Percentiles rank a stretch among this genome's conserved stretches.
phyloP scores from a whole-genome alignment of 1,140 invertebrate genomes.

The Heliconius eleuchia region DNA sequence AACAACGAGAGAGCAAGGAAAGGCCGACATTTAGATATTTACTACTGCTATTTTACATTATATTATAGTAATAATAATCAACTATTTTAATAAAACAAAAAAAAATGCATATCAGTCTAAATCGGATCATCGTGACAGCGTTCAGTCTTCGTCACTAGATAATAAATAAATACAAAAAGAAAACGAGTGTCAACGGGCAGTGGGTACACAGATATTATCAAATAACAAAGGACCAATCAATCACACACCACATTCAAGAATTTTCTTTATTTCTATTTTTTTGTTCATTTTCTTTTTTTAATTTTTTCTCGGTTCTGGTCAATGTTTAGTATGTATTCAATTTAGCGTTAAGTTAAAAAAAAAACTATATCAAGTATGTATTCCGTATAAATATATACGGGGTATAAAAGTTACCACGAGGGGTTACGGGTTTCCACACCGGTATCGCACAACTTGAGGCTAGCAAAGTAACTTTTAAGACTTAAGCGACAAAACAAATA shows the following conservation, averaged over 20 bases:
- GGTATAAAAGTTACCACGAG: too few relatives aligned
- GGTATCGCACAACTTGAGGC: conserved; percentile 48
- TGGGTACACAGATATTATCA: conserved; percentile 14
- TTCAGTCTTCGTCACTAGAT: conserved; percentile 45
- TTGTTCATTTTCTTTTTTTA: conserved; percentile 47
- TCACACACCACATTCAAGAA: conserved; percentile 78
- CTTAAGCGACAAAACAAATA: conserved; percentile 74
- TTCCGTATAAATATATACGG: conserved; percentile 44
- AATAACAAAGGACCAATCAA: conserved; percentile 66
- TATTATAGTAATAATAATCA: conserved; percentile 42
- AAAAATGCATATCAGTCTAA: conserved; percentile 49
- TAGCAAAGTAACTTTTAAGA: conserved; percentile 58
- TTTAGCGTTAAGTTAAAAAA: conserved; percentile 69
- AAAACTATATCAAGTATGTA: conserved; percentile 70
- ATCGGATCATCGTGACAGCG: conserved; percentile 37
- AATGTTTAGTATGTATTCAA: conserved; percentile 60
- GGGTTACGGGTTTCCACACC: conserved; percentile 43
- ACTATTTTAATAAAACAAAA: conserved; percentile 51
- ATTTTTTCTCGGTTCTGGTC: conserved; percentile 57
- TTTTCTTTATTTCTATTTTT: conserved; percentile 78
- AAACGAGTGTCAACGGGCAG: conserved; percentile 59
- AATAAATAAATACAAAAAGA: conserved; percentile 37
- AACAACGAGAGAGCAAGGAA: conserved; percentile 62
- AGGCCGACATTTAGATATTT: conserved; percentile 36
- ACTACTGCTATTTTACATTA: conserved; percentile 28